phyloP scores from a whole-genome alignment of 2,888 invertebrate species.

The Amorpha juglandis region DNA sequence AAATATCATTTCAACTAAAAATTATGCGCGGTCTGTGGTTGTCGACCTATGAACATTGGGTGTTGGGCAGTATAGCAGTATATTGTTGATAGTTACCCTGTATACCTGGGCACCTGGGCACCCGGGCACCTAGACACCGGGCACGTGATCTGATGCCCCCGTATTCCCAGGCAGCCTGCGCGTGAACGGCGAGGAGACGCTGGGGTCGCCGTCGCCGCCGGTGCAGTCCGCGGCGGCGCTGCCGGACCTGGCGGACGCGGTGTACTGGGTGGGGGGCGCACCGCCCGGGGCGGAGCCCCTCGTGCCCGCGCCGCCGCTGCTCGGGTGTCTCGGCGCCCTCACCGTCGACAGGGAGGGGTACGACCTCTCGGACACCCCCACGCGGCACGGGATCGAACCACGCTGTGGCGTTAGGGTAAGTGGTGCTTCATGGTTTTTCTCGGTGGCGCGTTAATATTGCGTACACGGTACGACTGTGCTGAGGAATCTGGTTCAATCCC shows the following conservation, averaged over 20 bases:
- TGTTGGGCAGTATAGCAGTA: too few relatives aligned
- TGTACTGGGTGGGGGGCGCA: slow-evolving; percentile 93
- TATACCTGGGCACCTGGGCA: too few relatives aligned
- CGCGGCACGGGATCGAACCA: slow-evolving; percentile 89
- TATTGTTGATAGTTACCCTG: too few relatives aligned
- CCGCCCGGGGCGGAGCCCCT: slow-evolving; percentile 85
- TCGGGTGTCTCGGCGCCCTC: slow-evolving; percentile 93
- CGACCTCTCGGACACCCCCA: slow-evolving; percentile 88
- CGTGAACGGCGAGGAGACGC: slow-evolving; percentile 88
- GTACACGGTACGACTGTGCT: too few relatives aligned
- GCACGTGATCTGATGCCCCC: slow-evolving; percentile 48
- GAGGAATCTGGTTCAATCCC: too few relatives aligned
- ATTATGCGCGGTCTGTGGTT: too few relatives aligned
- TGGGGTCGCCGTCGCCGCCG: slow-evolving; percentile 87
- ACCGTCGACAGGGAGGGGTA: slow-evolving; percentile 88
- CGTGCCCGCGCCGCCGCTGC: slow-evolving; percentile 79
- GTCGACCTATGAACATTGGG: too few relatives aligned
- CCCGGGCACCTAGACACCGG: too few relatives aligned
- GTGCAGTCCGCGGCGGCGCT: slow-evolving; percentile 82
- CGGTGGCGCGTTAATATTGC: too few relatives aligned
- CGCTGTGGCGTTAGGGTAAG: slow-evolving; percentile 88
- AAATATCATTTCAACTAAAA: too few relatives aligned
- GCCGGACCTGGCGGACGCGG: slow-evolving; percentile 87
- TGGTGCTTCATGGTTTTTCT: neutral
- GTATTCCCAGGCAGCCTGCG: slow-evolving; percentile 85